Percentiles rank a stretch among this genome's conserved stretches.
Conservation (phyloP, 2,113 vertebrate species). For the Charadrius vociferus region DNA sequence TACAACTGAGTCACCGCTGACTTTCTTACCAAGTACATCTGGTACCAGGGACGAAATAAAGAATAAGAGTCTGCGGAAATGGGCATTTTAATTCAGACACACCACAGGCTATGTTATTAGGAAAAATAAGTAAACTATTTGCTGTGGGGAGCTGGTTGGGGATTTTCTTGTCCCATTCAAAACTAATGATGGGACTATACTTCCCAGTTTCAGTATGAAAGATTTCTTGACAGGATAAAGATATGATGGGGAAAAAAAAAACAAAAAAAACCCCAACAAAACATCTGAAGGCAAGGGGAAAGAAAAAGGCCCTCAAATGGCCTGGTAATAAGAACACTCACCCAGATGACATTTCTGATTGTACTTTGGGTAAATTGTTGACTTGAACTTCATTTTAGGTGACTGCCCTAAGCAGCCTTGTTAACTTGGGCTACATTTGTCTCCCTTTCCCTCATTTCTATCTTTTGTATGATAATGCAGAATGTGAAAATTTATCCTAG, state of each 20-base stretch:
- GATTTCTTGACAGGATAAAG: not conserved
- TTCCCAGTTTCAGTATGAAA: not conserved
- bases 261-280: too few species aligned
- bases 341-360: not conserved
- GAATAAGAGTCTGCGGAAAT: not conserved
- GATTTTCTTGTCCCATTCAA: not conserved
- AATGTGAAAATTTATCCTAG: not conserved
- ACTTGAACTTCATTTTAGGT: not conserved
- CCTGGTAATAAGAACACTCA: not conserved
- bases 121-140: not conserved
- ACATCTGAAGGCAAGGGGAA: not conserved
- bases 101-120: not conserved
- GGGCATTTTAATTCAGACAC: not conserved
- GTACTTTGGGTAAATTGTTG: not conserved
- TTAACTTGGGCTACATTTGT: not conserved
- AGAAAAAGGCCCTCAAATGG: not conserved
- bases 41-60: not conserved
- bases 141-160: not conserved
- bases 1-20: not conserved
- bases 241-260: fast-evolving
- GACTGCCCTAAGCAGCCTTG: not conserved
- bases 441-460: not conserved
- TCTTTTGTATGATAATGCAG: not conserved
- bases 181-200: not conserved
- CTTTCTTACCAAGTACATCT: not conserved